phyloP scores from a whole-genome alignment of 2,113 vertebrate species.

The Syngnathoides biaculeatus region DNA sequence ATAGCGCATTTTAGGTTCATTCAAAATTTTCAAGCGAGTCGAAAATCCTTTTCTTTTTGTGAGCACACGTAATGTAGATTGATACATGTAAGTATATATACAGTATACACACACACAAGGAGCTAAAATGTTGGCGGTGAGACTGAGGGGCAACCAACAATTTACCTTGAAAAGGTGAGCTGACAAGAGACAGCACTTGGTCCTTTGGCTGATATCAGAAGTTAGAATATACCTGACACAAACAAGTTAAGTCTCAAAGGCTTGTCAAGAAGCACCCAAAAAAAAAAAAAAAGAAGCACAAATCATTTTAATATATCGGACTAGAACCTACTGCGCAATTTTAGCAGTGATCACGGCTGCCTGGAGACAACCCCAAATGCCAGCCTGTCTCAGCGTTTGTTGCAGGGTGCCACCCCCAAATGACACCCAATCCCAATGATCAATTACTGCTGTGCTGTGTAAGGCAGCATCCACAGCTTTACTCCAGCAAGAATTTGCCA shows the following conservation, averaged over 20 bases:
- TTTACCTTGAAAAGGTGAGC: conserved; percentile 90
- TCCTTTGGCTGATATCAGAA: conserved; percentile 73
- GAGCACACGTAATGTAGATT: too few relatives aligned
- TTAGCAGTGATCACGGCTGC: conserved; percentile 86
- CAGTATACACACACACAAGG: too few relatives aligned
- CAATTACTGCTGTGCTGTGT: conserved; percentile 70
- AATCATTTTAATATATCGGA: neutral
- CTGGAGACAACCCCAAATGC: conserved; percentile 90
- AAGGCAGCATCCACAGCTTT: conserved; percentile 85
- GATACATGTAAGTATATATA: too few relatives aligned
- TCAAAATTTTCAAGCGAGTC: too few relatives aligned
- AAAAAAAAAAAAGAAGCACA: neutral
- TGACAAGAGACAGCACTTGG: conserved; percentile 83
- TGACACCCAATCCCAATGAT: conserved; percentile 80
- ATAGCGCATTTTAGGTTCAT: too few relatives aligned
- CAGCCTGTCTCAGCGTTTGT: conserved; percentile 78
- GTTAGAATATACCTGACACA: conserved; percentile 76
- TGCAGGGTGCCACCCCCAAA: conserved; percentile 68
- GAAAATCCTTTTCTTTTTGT: too few relatives aligned
- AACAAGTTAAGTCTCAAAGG: neutral
- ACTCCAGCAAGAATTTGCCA: conserved; percentile 83
- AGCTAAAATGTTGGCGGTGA: too few relatives aligned
- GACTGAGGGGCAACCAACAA: neutral
- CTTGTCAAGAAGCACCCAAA: neutral
- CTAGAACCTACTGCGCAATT: conserved; percentile 86